Evolutionary conservation across 2,888 invertebrate genomes (phyloP), one percentile per base, ranked within the genome.

Genomic region (Acrobasis repandana): DNA sequence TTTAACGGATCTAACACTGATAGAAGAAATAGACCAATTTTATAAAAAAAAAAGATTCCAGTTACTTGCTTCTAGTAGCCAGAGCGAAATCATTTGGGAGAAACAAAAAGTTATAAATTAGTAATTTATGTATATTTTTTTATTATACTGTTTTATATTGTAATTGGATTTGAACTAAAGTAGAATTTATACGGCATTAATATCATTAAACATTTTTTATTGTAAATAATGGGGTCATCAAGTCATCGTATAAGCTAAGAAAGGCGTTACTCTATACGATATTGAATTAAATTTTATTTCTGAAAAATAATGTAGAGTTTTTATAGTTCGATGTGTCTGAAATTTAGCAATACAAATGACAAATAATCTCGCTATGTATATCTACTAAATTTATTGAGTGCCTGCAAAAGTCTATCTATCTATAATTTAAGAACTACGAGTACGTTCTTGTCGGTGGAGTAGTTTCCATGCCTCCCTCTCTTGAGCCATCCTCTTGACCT

Each of bases 11-110:
- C 90, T 90, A 91, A 91, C 90, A 90, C 70, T 81, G 80, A 90
- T 67, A 77, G 64, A 72, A 70, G 64, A 70, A 64, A 65, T 59
- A 52, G 16, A 60, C 15, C 33, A 51, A 59, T 51, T 52, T 34
- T 68, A 63, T 65, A 68, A 75, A 74, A 75, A 74, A 73, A 75
- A 77, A 76, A 71, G 76, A 73, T 70, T 62, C 70, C 81, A 87
- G 80, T 91, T 90, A 92, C 91, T 92, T 92, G 91, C 90, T 90
- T 90, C 92, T 92, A 91, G 91, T 92, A 92, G 91, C 92, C 90
- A 92, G 85, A 90, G 90, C 92, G 92, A 89, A 89, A 88, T 86
- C 85, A 77, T 85, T 84, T 80, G 80, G 76, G 74, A 77, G 72
- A 72, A 73, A 78, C 75, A 72, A 77, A 79, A 79, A 72, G 78